Percentiles rank a stretch among this genome's conserved stretches.
phyloP scores from a whole-genome alignment of 2,888 invertebrate genomes.

The Platycheirus rosarum region DNA sequence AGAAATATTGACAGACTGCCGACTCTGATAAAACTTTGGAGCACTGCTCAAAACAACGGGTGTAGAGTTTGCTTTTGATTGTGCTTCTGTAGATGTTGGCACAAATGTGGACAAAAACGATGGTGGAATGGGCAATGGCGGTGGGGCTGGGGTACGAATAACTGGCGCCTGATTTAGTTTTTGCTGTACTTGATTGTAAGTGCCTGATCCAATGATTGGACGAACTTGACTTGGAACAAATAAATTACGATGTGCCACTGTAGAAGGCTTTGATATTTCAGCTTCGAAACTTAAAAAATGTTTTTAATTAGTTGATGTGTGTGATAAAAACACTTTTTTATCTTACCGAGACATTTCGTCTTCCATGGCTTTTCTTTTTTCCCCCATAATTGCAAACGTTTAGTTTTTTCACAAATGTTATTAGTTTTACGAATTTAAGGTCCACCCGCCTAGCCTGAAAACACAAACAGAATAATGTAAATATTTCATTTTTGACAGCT shows the following conservation, averaged over 20 bases:
- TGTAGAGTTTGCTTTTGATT: constrained; percentile 80
- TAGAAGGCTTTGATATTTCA: constrained; percentile 87
- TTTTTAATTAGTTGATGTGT: constrained; percentile 8
- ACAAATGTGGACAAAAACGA: constrained; percentile 82
- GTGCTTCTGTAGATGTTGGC: constrained; percentile 76
- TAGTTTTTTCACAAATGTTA: constrained; percentile 11
- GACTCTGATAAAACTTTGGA: constrained; percentile 86
- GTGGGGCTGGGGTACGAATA: constrained; percentile 78
- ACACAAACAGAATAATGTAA: too few relatives aligned
- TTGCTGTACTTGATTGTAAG: constrained; percentile 88
- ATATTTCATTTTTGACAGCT: neutral
- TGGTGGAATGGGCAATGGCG: constrained; percentile 80
- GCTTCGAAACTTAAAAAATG: constrained; percentile 90
- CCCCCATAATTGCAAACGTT: constrained; percentile 78
- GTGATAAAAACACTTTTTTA: constrained; percentile 11
- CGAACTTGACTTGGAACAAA: constrained; percentile 84
- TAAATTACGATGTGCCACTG: constrained; percentile 83
- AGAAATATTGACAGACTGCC: constrained; percentile 82
- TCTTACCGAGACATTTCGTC: constrained; percentile 94
- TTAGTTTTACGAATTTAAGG: too few relatives aligned
- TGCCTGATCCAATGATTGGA: constrained; percentile 88
- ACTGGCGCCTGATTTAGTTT: constrained; percentile 84
- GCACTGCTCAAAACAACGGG: constrained; percentile 88
- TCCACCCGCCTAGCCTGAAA: too few relatives aligned
- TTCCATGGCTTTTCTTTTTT: constrained; percentile 87